A percentile compares a stretch with the other conserved stretches of the same genome.
Evolutionary conservation across 2,888 invertebrate genomes (phyloP).

Genomic region (Ennomos erosarius): DNA sequence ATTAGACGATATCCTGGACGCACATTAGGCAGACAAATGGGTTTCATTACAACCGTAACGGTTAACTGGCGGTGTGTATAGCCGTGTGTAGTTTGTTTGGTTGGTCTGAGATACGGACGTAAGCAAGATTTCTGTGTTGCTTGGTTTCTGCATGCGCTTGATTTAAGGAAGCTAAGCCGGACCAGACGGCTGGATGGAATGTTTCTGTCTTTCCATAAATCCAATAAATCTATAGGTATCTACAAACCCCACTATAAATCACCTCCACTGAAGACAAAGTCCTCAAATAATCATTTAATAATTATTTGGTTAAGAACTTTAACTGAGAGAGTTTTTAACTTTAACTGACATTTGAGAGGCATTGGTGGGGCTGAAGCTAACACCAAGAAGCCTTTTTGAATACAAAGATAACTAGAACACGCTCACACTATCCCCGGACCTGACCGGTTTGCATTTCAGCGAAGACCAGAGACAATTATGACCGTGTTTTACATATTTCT

Average conservation of each 20-base stretch:
- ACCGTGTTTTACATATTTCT: too few relatives aligned
- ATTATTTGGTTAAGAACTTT: too few relatives aligned
- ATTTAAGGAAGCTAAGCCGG: not conserved
- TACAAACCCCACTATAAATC: not conserved
- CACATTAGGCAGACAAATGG: conserved; percentile 76
- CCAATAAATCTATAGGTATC: not conserved
- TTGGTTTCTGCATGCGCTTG: conserved; percentile 2
- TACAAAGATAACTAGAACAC: too few relatives aligned
- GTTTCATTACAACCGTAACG: conserved; percentile 65
- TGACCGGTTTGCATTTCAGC: too few relatives aligned
- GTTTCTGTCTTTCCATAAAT: not conserved
- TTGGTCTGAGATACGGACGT: conserved; percentile 4
- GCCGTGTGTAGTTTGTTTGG: conserved; percentile 30
- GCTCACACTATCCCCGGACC: too few relatives aligned
- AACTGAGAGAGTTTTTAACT: too few relatives aligned
- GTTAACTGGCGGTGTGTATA: conserved; percentile 44
- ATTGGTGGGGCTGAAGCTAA: too few relatives aligned
- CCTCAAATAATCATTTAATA: too few relatives aligned
- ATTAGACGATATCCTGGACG: conserved; percentile 72
- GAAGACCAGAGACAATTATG: too few relatives aligned
- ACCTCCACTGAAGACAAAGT: too few relatives aligned
- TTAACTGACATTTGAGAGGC: too few relatives aligned
- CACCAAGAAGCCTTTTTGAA: too few relatives aligned
- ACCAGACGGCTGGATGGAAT: not conserved
- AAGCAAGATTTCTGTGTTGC: not conserved